These are phyloP conservation scores for Nipponia nippon DNA, from an alignment of 2,113 vertebrate species.

Conservation along the genomic window DNA sequence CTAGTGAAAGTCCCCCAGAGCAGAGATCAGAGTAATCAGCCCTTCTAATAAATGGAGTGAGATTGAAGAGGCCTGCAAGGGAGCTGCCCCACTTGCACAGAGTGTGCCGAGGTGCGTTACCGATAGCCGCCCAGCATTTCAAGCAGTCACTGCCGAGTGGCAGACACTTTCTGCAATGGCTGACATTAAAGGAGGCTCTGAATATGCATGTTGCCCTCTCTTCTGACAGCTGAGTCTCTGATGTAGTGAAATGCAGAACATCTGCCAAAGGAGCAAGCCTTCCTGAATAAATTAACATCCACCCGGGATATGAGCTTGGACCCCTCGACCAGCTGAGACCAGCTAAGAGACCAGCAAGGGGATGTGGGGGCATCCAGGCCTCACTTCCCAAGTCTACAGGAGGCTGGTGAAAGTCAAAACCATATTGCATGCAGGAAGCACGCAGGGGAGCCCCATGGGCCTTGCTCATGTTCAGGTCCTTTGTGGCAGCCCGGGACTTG, in stretches of 20 bases:
- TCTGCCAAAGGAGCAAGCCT: background rate
- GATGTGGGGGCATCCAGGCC: fast-evolving
- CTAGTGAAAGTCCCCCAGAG: background rate
- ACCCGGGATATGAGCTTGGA: background rate
- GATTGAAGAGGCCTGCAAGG: background rate
- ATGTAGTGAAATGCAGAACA: background rate
- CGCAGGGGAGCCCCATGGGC: background rate
- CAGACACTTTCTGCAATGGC: background rate
- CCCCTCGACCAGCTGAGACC: background rate
- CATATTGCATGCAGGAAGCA: background rate
- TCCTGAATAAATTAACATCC: background rate
- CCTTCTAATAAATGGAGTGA: background rate
- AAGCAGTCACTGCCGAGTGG: background rate
- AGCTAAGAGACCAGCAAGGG: background rate
- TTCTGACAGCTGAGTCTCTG: background rate
- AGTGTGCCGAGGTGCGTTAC: background rate
- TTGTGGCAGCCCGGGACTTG: background rate
- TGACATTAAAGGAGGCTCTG: background rate
- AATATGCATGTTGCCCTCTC: background rate
- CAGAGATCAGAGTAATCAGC: background rate
- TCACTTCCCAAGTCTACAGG: background rate
- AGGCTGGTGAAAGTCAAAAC: background rate
- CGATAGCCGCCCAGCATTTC: background rate
- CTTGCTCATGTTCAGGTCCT: background rate
- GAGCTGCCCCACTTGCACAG: background rate